A percentile compares a stretch with the other conserved stretches of the same genome.
Evolutionary conservation across 2,888 invertebrate species (phyloP).

Genomic region (Tenthredo amoena): DNA sequence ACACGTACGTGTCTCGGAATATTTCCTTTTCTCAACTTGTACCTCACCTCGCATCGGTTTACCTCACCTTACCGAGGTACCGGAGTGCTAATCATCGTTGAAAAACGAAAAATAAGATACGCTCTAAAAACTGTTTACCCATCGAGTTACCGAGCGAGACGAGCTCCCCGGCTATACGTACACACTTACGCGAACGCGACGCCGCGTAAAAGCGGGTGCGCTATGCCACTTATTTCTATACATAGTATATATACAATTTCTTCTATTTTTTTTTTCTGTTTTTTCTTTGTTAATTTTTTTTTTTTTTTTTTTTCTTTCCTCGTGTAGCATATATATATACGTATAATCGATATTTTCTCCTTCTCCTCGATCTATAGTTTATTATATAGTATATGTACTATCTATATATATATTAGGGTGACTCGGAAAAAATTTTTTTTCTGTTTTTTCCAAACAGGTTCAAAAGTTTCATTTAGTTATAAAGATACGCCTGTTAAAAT

Average conservation of each 20-base stretch:
- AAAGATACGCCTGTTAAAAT: too few species aligned
- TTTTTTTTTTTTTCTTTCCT: too few species aligned
- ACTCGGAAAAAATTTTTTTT: too few species aligned
- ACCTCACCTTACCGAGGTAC: constrained; percentile 57
- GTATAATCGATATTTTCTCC: neutral
- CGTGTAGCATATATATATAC: too few species aligned
- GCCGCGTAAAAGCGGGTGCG: constrained; percentile 55
- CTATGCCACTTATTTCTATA: neutral
- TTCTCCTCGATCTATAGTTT: neutral
- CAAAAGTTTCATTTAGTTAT: too few species aligned
- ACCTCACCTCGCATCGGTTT: neutral
- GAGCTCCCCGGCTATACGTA: neutral
- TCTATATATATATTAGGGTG: too few species aligned
- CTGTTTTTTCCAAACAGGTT: too few species aligned
- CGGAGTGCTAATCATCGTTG: constrained; percentile 75
- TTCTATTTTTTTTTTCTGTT: neutral
- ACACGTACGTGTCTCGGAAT: neutral
- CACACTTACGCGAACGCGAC: neutral
- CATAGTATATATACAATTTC: neutral
- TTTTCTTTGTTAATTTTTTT: neutral
- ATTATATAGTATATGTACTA: too few species aligned
- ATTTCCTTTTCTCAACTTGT: neutral
- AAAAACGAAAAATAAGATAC: constrained; percentile 71
- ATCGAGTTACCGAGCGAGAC: constrained; percentile 66
- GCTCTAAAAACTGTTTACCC: constrained; percentile 74